phyloP scores from a whole-genome alignment of 2,113 vertebrate species.

The Lycaon pictus region DNA sequence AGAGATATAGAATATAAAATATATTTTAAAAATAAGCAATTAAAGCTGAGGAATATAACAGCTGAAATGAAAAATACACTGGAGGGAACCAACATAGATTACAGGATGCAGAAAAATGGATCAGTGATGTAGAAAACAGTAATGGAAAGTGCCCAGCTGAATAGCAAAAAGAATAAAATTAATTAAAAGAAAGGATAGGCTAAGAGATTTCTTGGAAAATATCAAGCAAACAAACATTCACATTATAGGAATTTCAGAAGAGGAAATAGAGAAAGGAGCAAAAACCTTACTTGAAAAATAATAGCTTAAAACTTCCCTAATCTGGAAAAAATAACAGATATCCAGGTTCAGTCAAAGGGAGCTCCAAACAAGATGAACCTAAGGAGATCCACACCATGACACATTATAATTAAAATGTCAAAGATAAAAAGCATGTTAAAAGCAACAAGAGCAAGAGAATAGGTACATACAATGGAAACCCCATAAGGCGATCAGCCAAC shows the following conservation, averaged over 20 bases:
- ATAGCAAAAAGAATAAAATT: not conserved
- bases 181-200: not conserved
- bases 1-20: not conserved
- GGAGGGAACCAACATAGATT: not conserved
- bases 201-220: not conserved
- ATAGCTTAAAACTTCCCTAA: not conserved
- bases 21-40: not conserved
- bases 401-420: not conserved
- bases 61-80: not conserved
- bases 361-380: not conserved
- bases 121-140: not conserved
- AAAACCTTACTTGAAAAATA: not conserved
- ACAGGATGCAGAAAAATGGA: not conserved
- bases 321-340: not conserved
- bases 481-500: not conserved
- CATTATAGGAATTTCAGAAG: not conserved
- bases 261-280: not conserved
- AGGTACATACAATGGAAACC: not conserved
- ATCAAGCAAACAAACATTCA: not conserved
- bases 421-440: not conserved
- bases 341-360: not conserved
- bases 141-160: not conserved
- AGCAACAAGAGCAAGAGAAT: not conserved
- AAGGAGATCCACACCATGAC: not conserved
- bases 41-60: not conserved